These are phyloP conservation scores for Eptesicus fuscus DNA, from an alignment of 2,113 vertebrate species.

Conservation along the genomic window DNA sequence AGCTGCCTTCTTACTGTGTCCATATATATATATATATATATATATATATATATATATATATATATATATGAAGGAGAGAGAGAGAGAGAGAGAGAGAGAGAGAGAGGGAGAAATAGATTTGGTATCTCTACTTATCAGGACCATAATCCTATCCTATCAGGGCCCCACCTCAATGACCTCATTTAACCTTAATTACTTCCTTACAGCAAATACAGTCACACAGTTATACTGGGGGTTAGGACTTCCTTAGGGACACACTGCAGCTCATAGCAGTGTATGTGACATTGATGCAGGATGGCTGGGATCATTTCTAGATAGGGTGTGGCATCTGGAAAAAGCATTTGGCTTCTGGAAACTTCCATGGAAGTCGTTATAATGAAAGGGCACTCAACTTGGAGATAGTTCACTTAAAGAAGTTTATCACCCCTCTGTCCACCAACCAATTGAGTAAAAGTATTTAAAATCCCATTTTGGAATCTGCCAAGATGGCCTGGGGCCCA, in stretches of 20 bases:
- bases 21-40: rapidly evolving
- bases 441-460: rapidly evolving
- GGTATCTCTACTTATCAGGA: not conserved
- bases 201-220: rapidly evolving
- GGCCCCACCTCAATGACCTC: rapidly evolving
- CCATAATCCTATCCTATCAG: rapidly evolving
- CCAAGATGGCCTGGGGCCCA: no score
- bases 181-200: not conserved
- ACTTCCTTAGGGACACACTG: rapidly evolving
- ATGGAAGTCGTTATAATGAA: not conserved
- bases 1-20: rapidly evolving
- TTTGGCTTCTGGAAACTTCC: not conserved
- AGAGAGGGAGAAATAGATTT: not conserved
- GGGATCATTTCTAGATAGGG: not conserved
- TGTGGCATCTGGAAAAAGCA: not conserved
- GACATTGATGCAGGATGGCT: no score
- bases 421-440: not conserved
- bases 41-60: rapidly evolving
- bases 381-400: not conserved
- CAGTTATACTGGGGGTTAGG: rapidly evolving
- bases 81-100: rapidly evolving
- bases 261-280: rapidly evolving
- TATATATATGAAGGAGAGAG: rapidly evolving
- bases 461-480: not conserved
- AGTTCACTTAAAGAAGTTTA: not conserved